Evolutionary conservation across 2,113 vertebrate species (phyloP), one percentile per base, ranked within the genome.

Genomic region (Aplodontia rufa): DNA sequence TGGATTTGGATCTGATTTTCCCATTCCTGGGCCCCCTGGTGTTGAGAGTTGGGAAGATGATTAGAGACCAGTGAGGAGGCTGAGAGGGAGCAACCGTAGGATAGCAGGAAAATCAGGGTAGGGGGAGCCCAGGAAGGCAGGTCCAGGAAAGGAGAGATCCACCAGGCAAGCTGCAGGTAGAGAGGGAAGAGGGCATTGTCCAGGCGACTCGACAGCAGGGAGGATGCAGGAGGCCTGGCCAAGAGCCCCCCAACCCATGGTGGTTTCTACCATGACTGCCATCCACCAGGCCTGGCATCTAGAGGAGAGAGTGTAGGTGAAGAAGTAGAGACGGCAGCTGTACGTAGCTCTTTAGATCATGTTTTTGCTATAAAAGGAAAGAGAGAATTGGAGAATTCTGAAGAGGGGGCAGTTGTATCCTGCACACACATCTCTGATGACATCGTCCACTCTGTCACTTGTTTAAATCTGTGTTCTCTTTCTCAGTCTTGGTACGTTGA

Each of bases 181-280:
- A 47, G 17, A 47, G 19, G 64, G 19, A 32, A 40, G 75, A 55
- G 47, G 68, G 22, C 68, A 75, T 42, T n/a, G 49, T 30, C 55
- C 11, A 13, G 55, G 24, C 13, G 20, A 64, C 58, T 74, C 83
- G 35, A n/a, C 62, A 62, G 3, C 28, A 11, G 1, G n/a, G n/a
- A 51, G 42, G 26, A 9, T 8, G n/a, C 16, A 88, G 53, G 78
- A 66, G 49, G 58, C 22, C 47, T 86, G 42, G 55, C 24, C 0
- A 19, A 51, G 42, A 74, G 26, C 42, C 30, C 74, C 37, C 22
- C 1, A 6, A 49, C n/a, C 32, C 0, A 0, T 0, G 3, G 8
- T 40, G 8, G n/a, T 47, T 47, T 17, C 64, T 35, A n/a, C 7
- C 2, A 28, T 32, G 68, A 49, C 2, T 37, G n/a, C 45, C 58